These are phyloP conservation scores for Ostrea edulis DNA, from an alignment of 1,140 invertebrate species.

Conservation along the genomic window DNA sequence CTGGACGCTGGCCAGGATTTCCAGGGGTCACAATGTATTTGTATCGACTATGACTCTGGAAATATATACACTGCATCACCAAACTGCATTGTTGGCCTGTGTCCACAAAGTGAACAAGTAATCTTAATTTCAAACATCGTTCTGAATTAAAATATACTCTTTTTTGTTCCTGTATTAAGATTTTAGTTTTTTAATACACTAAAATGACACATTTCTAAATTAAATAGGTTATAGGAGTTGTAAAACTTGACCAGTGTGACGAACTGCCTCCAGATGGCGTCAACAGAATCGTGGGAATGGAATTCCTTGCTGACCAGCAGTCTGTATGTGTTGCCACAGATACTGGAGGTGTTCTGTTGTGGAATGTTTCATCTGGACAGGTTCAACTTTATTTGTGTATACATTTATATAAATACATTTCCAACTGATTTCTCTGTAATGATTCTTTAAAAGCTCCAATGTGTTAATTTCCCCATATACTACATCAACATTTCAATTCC, in stretches of 20 bases:
- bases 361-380: slow-evolving; percentile 62
- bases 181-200: background rate
- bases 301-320: slow-evolving; percentile 72
- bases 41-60: slow-evolving; percentile 70
- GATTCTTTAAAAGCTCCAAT: too few species aligned
- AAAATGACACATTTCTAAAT: background rate
- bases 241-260: slow-evolving; percentile 54
- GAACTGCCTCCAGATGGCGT: slow-evolving; percentile 60
- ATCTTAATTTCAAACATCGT: slow-evolving; percentile 8
- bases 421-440: too few species aligned
- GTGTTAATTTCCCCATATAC: too few species aligned
- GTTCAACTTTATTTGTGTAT: slow-evolving; percentile 46
- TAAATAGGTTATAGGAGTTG: slow-evolving; percentile 54
- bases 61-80: slow-evolving; percentile 63
- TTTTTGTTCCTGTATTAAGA: background rate
- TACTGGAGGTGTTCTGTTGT: slow-evolving; percentile 70
- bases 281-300: slow-evolving; percentile 66
- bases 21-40: slow-evolving; percentile 51
- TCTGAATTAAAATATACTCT: background rate
- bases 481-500: too few species aligned
- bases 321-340: slow-evolving; percentile 69
- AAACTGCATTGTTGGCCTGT: slow-evolving; percentile 56
- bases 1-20: slow-evolving; percentile 49
- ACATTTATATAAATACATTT: too few species aligned
- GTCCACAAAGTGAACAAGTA: slow-evolving; percentile 62